These are phyloP conservation scores for Tachypleus tridentatus DNA, from an alignment of 1,140 invertebrate genomes.

Conservation along the genomic window DNA sequence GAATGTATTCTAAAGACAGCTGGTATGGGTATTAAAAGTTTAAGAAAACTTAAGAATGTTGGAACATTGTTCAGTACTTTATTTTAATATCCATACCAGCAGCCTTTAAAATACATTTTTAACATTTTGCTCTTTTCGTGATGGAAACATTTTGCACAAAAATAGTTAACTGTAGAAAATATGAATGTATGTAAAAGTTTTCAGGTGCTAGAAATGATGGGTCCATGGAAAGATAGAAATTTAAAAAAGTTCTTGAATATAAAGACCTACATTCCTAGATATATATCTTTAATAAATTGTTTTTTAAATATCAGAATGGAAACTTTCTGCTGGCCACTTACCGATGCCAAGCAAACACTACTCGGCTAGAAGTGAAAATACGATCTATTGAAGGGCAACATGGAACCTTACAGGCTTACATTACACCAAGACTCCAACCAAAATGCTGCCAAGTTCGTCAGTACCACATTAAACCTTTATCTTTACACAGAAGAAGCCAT, in stretches of 20 bases:
- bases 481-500: constrained; percentile 49
- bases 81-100: too few species aligned
- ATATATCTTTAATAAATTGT: background rate
- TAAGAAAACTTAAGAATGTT: too few species aligned
- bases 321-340: constrained; percentile 71
- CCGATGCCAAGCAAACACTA: constrained; percentile 74
- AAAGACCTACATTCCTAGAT: too few species aligned
- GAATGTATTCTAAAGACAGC: too few species aligned
- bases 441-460: constrained; percentile 56
- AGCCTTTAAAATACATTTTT: background rate
- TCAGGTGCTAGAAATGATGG: too few species aligned
- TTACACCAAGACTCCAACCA: constrained; percentile 64
- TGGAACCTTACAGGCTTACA: constrained; percentile 60
- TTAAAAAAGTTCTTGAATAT: too few species aligned
- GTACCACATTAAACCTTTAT: constrained; percentile 60
- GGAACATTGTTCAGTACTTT: too few species aligned
- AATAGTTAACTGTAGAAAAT: too few species aligned
- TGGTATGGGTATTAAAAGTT: too few species aligned
- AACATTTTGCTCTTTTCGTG: background rate
- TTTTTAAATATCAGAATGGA: constrained; percentile 39
- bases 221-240: too few species aligned
- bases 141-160: background rate
- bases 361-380: constrained; percentile 59
- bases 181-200: too few species aligned
- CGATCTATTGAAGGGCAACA: constrained; percentile 65